Conservation (phyloP, 2,797 vertebrate species). For the Sciurus vulgaris region DNA sequence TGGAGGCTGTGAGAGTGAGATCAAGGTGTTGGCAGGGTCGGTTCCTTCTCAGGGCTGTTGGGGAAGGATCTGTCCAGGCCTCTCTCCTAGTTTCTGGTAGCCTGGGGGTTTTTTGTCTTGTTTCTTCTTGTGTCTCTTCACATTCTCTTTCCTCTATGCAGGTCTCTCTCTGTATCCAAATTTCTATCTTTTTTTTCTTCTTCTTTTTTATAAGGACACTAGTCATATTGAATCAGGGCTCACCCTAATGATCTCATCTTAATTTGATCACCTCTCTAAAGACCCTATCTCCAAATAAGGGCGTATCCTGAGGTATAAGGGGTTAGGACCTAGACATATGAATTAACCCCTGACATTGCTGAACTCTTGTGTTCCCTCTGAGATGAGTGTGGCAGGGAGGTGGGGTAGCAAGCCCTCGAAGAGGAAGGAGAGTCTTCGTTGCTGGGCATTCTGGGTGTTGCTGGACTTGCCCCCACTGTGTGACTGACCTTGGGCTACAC, state of each 20-base stretch:
- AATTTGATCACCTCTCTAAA: slow-evolving; percentile 7
- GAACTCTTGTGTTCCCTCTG: not conserved
- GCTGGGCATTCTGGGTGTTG: not conserved
- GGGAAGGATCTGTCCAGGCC: not conserved
- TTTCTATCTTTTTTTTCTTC: not conserved
- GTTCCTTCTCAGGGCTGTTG: not conserved
- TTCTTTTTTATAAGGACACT: not conserved
- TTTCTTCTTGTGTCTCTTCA: not conserved
- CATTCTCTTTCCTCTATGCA: not conserved
- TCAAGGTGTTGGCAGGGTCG: not conserved
- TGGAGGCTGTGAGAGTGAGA: slow-evolving; percentile 5
- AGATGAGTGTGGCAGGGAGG: not conserved
- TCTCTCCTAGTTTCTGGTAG: not conserved
- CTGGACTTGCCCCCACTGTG: not conserved
- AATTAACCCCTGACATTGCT: not conserved
- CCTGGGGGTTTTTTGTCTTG: not conserved
- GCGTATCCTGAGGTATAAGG: not conserved
- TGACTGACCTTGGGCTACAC: not conserved
- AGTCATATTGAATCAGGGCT: not conserved
- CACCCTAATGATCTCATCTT: not conserved
- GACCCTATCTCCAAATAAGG: not conserved
- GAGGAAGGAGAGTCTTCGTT: not conserved
- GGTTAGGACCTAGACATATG: not conserved
- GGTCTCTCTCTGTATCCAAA: not conserved
- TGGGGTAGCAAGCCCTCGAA: not conserved